Base-by-base conservation (phyloP, 2,113 vertebrate species). In the Nothoprocta pentlandii region DNA sequence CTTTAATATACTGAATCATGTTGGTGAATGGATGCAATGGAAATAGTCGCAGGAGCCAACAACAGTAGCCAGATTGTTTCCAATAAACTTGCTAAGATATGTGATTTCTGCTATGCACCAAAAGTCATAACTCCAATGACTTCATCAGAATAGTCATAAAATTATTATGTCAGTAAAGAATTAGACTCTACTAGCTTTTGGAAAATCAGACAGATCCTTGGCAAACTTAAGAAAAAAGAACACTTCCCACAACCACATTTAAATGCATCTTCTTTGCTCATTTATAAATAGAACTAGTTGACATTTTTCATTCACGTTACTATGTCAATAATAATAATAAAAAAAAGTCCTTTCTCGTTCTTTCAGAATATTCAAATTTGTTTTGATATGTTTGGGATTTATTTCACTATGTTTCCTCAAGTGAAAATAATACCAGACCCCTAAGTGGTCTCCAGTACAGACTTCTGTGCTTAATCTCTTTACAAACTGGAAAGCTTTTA, bases 251-350 rank as follows among this genome's bases (percentile, higher is more conserved):
- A 83, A 30, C 36, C 75, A 80, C 56, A 80, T 94, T 91, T 84
- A 85, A 89, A 91, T 39, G 4, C 12, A 67, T 74, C 85, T 67
- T 80, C n/a, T 71, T 67, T 92, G 64, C 34, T 28, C 32, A 26
- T 85, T 62, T 94, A 80, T 84, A 84, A 95, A 95, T 58, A 94
- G 76, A 80, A 68, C 22, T 6, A 15, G 21, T 85, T 85, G 71
- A 84, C 22, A 80, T 91, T 94, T 93, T 84, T 95, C 46, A 81
- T 58, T 94, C 47, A 53, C 36, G 61, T 44, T 74, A 41, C 39
- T 85, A 8, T 91, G 61, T 75, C 76, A 93, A 67, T 61, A 62
- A 80, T 36, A 46, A 87, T 78, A 87, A 88, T 86, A n/a, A 61
- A 16, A 64, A 70, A 79, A 87, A 6, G 26, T 6, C 19, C 26